Evolutionary conservation across 2,888 invertebrate genomes (phyloP).

Genomic region (Dasysyrphus tricinctus): DNA sequence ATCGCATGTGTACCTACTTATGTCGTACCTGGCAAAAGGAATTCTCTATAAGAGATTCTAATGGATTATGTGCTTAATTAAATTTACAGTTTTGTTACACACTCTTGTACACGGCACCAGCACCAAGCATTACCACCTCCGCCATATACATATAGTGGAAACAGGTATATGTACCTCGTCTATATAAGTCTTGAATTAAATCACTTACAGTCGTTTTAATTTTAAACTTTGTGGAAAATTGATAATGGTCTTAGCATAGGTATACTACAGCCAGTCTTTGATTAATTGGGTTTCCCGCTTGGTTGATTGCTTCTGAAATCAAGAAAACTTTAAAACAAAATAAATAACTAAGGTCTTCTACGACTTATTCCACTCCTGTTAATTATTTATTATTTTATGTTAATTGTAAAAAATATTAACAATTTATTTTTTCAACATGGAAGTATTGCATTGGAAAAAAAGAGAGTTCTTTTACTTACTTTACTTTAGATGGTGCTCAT

Average conservation of each 20-base stretch:
- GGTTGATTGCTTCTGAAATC: conserved; percentile 4
- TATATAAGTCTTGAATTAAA: conserved; percentile 52
- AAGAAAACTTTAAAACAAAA: too few relatives aligned
- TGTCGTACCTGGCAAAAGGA: conserved; percentile 28
- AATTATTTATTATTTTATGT: too few relatives aligned
- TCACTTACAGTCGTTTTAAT: conserved; percentile 57
- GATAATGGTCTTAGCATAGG: conserved; percentile 9
- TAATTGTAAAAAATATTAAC: too few relatives aligned
- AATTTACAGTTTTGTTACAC: conserved; percentile 63
- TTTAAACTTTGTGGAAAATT: conserved; percentile 37
- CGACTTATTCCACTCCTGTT: too few relatives aligned
- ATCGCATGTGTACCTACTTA: not conserved
- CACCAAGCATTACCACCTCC: not conserved
- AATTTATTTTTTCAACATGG: too few relatives aligned
- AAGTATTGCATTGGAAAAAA: too few relatives aligned
- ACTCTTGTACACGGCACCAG: conserved; percentile 20
- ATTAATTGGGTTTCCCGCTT: not conserved
- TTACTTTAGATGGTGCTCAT: too few relatives aligned
- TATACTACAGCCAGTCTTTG: not conserved
- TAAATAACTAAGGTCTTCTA: too few relatives aligned
- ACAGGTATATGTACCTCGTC: not conserved
- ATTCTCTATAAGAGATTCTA: conserved; percentile 49
- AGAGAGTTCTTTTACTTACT: too few relatives aligned
- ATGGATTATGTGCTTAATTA: conserved; percentile 74
- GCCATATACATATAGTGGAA: not conserved